phyloP scores from a whole-genome alignment of 2,888 invertebrate species.

The Drosophila macrospina region DNA sequence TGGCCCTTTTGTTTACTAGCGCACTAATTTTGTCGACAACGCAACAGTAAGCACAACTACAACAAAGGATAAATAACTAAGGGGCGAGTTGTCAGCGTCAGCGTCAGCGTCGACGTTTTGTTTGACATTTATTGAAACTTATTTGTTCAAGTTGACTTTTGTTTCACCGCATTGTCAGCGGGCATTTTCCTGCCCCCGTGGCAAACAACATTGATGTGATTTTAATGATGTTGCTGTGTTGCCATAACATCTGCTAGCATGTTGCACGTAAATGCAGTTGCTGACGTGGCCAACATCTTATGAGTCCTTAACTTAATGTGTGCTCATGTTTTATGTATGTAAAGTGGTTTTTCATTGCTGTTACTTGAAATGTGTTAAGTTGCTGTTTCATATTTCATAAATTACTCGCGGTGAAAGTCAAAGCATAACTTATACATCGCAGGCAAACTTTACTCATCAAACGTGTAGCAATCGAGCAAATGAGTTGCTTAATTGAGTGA shows the following conservation, averaged over 20 bases:
- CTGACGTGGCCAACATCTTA: slow-evolving; percentile 32
- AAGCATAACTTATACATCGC: slow-evolving; percentile 29
- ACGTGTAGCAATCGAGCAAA: slow-evolving; percentile 23
- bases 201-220: slow-evolving; percentile 27
- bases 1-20: slow-evolving; percentile 32
- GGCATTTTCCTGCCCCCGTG: slow-evolving; percentile 20
- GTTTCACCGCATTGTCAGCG: slow-evolving; percentile 37
- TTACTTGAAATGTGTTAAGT: slow-evolving; percentile 3
- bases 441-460: slow-evolving; percentile 50
- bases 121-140: slow-evolving; percentile 72
- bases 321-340: slow-evolving; percentile 58
- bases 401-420: slow-evolving; percentile 8
- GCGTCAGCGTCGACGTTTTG: slow-evolving; percentile 49
- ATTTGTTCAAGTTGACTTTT: slow-evolving; percentile 57
- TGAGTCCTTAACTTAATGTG: slow-evolving; percentile 15
- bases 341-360: slow-evolving; percentile 40
- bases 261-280: slow-evolving; percentile 32
- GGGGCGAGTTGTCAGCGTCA: slow-evolving; percentile 39
- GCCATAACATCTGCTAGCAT: slow-evolving; percentile 26
- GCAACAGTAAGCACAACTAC: slow-evolving; percentile 43
- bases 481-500: slow-evolving; percentile 47
- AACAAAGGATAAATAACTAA: background rate
- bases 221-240: slow-evolving; percentile 52
- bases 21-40: slow-evolving; percentile 52
- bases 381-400: slow-evolving; percentile 21